These are phyloP conservation scores for Caenorhabditis afra DNA, from an alignment of 2,888 invertebrate species.

Conservation along the genomic window DNA sequence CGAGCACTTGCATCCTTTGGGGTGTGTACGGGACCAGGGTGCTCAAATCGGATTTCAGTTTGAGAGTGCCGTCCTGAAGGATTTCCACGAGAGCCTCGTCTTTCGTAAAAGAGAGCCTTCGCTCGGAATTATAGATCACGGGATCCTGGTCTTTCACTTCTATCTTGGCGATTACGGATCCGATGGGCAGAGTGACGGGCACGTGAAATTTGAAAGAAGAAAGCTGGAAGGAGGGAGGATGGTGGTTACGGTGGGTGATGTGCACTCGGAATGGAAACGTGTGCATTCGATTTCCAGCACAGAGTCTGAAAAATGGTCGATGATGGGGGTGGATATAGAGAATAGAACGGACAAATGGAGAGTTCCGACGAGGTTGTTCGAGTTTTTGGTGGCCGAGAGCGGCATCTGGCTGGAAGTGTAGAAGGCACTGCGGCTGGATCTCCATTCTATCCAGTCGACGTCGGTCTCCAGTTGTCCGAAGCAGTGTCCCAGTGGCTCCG, in stretches of 20 bases:
- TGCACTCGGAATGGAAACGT: slow-evolving; percentile 76
- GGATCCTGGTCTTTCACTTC: slow-evolving; percentile 73
- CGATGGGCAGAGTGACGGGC: slow-evolving; percentile 53
- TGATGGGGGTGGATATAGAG: too few relatives aligned
- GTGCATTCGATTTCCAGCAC: slow-evolving; percentile 71
- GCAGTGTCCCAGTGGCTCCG: slow-evolving; percentile 67
- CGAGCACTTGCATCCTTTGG: slow-evolving; percentile 67
- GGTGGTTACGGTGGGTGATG: slow-evolving; percentile 76
- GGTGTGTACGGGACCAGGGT: slow-evolving; percentile 61
- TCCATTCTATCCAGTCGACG: slow-evolving; percentile 77
- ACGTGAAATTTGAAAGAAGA: slow-evolving; percentile 71
- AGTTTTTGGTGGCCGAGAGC: slow-evolving; percentile 53
- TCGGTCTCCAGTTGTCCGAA: slow-evolving; percentile 77
- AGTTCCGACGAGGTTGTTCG: slow-evolving; percentile 63
- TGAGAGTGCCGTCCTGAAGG: slow-evolving; percentile 62
- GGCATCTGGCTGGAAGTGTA: slow-evolving; percentile 63
- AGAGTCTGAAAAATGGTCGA: slow-evolving; percentile 54
- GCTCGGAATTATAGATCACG: slow-evolving; percentile 79
- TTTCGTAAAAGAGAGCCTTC: slow-evolving; percentile 68
- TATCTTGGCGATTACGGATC: slow-evolving; percentile 43
- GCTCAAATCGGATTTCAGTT: slow-evolving; percentile 48
- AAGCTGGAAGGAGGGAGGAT: slow-evolving; percentile 73
- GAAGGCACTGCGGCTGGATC: slow-evolving; percentile 62
- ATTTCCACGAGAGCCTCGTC: slow-evolving; percentile 64
- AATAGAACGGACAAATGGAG: slow-evolving; percentile 62